phyloP scores from a whole-genome alignment of 2,797 vertebrate genomes.

The Sibirionetta formosa region DNA sequence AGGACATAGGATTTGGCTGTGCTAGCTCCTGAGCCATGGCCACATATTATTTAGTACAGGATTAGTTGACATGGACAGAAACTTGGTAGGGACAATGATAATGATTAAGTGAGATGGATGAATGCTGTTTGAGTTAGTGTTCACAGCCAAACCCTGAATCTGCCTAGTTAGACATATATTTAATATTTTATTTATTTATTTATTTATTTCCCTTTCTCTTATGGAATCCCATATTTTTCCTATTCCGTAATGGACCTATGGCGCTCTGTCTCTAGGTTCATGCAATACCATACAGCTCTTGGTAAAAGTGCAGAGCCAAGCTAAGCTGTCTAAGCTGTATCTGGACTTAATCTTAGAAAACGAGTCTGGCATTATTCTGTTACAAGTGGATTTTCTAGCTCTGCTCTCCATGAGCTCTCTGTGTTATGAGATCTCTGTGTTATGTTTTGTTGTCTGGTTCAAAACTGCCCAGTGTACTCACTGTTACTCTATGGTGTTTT shows the following conservation, averaged over 20 bases:
- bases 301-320: background rate
- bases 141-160: background rate
- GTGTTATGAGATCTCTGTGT: too few relatives aligned
- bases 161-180: background rate
- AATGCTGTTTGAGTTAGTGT: background rate
- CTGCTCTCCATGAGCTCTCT: background rate
- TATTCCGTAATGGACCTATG: background rate
- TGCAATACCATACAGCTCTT: background rate
- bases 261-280: background rate
- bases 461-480: background rate
- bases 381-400: background rate
- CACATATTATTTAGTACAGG: background rate
- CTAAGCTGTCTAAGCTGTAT: background rate
- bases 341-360: background rate
- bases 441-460: background rate
- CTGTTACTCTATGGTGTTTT: background rate
- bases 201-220: background rate
- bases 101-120: background rate
- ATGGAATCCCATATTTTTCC: background rate
- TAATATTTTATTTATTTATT: background rate
- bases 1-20: background rate
- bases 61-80: background rate
- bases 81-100: accelerated
- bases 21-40: background rate
- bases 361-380: background rate